Evolutionary conservation across 2,113 vertebrate species (phyloP).

Genomic region (Pseudopipra pipra): DNA sequence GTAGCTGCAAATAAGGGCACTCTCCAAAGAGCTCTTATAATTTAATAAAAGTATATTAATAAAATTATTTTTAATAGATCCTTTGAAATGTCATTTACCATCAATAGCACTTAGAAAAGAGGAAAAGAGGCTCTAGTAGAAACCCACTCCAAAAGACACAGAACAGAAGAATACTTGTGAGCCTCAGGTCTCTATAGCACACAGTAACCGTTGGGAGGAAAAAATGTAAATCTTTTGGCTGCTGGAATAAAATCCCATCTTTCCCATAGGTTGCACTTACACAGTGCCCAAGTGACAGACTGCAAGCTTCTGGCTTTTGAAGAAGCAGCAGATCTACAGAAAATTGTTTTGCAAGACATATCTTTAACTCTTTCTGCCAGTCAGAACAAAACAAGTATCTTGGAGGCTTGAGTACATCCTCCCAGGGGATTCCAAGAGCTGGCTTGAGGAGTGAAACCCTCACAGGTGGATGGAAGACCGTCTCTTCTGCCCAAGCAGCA

Average conservation of each 20-base stretch:
- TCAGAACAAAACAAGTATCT: not conserved
- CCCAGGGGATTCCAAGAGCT: not conserved
- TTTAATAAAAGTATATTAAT: not conserved
- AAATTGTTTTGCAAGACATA: accelerated
- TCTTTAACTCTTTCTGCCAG: not conserved
- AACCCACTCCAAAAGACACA: not conserved
- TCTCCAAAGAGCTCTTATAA: not conserved
- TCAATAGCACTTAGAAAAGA: not conserved
- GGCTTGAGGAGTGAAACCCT: not conserved
- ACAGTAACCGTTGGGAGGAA: accelerated
- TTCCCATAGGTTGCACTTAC: not conserved
- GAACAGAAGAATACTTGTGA: not conserved
- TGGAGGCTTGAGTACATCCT: not conserved
- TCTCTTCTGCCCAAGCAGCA: not conserved
- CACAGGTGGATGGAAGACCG: accelerated
- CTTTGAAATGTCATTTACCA: not conserved
- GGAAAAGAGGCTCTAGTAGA: not conserved
- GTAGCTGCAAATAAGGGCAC: not conserved
- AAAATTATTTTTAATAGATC: not conserved
- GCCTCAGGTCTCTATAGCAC: not conserved
- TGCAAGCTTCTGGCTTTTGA: not conserved
- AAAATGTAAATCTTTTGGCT: not conserved
- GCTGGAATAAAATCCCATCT: not conserved
- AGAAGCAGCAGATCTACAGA: not conserved
- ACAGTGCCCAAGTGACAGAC: not conserved